Percentiles rank a stretch among this genome's conserved stretches.
phyloP scores from a whole-genome alignment of 1,140 invertebrate genomes.

The Aleiodes sp. region DNA sequence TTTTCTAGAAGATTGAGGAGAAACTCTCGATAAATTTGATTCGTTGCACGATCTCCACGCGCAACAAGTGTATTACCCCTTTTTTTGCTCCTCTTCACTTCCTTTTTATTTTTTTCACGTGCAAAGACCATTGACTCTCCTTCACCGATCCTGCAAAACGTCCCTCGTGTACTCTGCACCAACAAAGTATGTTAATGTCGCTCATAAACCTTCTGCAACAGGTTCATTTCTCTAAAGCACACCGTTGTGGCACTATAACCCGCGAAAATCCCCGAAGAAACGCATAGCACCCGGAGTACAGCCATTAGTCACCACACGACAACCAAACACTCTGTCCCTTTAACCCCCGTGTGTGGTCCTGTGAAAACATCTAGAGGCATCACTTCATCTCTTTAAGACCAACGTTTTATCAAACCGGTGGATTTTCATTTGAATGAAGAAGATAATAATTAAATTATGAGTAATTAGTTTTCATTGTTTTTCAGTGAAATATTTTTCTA shows the following conservation, averaged over 20 bases:
- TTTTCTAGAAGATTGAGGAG: neutral
- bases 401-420: no score
- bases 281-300: constrained; percentile 44
- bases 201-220: constrained; percentile 59
- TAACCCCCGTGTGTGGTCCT: constrained; percentile 32
- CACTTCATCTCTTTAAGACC: neutral
- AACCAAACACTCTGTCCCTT: constrained; percentile 30
- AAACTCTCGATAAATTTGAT: neutral
- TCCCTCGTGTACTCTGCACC: constrained; percentile 34
- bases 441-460: no score
- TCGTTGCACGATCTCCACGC: neutral
- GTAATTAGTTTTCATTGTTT: no score
- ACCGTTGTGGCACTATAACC: constrained; percentile 21
- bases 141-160: neutral
- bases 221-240: constrained; percentile 56
- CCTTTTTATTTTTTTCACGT: neutral
- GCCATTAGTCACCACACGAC: constrained; percentile 51
- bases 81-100: constrained; percentile 22
- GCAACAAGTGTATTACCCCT: constrained; percentile 52
- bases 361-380: neutral
- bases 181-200: constrained; percentile 59
- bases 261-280: constrained; percentile 54
- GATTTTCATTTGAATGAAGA: no score
- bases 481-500: neutral
- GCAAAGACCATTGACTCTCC: constrained; percentile 13